Evolutionary conservation across 2,113 vertebrate species (phyloP).

Genomic region (Collichthys lucidus): DNA sequence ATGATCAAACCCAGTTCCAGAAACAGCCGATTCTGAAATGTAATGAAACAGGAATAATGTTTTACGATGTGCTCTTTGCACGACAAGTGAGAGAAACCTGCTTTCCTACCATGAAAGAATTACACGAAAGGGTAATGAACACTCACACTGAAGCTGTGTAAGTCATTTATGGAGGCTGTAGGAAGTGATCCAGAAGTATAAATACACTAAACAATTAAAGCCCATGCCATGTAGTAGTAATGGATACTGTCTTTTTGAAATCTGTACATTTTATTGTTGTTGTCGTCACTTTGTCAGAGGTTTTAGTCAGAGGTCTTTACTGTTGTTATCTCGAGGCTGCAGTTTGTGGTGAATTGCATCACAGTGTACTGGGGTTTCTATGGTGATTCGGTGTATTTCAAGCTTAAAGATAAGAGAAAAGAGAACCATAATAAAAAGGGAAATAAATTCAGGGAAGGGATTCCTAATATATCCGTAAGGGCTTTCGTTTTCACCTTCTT

Average conservation of each 20-base stretch:
- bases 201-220: not conserved
- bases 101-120: slow-evolving; percentile 1
- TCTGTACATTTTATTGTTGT: not conserved
- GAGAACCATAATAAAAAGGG: slow-evolving; percentile 2
- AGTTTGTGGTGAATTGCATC: not conserved
- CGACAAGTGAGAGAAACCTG: slow-evolving; percentile 7
- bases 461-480: not conserved
- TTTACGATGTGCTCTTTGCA: slow-evolving; percentile 4
- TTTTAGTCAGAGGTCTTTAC: not conserved
- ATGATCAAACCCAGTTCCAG: not conserved
- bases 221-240: not conserved
- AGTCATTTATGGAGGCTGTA: slow-evolving; percentile 4
- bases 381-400: not conserved
- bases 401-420: slow-evolving; percentile 2
- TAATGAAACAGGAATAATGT: not conserved
- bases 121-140: slow-evolving; percentile 8
- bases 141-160: not conserved
- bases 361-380: not conserved
- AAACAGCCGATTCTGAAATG: not conserved
- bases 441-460: not conserved
- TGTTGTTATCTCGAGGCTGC: not conserved
- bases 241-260: not conserved
- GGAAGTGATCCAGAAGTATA: not conserved
- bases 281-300: not conserved
- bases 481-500: slow-evolving; percentile 7